Conservation (phyloP, 2,888 invertebrate species). For the Ochlodes sylvanus region DNA sequence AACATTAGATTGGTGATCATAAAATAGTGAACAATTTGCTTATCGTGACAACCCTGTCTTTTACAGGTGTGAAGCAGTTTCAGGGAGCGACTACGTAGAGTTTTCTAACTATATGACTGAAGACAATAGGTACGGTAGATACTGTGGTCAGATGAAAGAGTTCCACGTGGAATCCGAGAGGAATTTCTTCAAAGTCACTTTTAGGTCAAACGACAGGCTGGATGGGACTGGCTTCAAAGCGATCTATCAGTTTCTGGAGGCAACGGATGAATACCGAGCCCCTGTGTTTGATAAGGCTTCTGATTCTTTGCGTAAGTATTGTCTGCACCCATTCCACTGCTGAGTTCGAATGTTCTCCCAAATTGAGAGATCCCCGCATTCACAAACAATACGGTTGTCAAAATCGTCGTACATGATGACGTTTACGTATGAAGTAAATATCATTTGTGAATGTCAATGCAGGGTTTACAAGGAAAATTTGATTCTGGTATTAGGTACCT, state of each 20-base stretch:
- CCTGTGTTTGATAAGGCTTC: conserved; percentile 72
- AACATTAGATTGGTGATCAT: too few relatives aligned
- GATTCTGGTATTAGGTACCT: too few relatives aligned
- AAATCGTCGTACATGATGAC: too few relatives aligned
- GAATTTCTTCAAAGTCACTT: conserved; percentile 97
- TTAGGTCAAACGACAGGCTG: conserved; percentile 96
- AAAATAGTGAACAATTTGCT: too few relatives aligned
- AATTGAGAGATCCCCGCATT: too few relatives aligned
- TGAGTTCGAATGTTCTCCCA: too few relatives aligned
- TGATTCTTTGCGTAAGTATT: conserved; percentile 64
- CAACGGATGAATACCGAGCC: conserved; percentile 85
- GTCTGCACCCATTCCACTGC: too few relatives aligned
- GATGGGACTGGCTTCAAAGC: conserved; percentile 98
- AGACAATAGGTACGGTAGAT: conserved; percentile 94
- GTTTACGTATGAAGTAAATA: too few relatives aligned
- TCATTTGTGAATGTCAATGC: too few relatives aligned
- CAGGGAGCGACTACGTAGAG: conserved; percentile 98
- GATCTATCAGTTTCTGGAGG: conserved; percentile 93
- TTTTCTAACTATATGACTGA: conserved; percentile 97
- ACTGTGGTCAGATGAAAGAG: conserved; percentile 94
- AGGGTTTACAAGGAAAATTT: too few relatives aligned
- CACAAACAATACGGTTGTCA: too few relatives aligned
- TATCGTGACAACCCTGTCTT: not conserved
- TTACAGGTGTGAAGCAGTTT: conserved; percentile 94
- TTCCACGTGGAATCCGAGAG: conserved; percentile 94